Conservation (phyloP, 1,140 invertebrate species). For the Drosophila sp. region DNA sequence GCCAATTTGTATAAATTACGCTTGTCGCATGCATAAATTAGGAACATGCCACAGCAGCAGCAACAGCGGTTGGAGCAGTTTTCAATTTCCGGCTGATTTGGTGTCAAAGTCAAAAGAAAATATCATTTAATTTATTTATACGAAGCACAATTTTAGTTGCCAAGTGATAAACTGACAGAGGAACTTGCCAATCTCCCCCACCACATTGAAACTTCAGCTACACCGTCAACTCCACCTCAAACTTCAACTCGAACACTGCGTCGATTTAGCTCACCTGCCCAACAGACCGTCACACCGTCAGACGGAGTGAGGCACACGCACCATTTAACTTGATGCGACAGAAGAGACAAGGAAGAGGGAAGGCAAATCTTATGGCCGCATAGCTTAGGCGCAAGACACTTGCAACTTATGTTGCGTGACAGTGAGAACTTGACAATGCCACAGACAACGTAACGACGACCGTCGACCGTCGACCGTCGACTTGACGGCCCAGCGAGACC, state of each 20-base stretch:
- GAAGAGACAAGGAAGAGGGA: slow-evolving; percentile 33
- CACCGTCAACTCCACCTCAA: slow-evolving; percentile 6
- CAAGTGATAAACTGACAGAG: slow-evolving; percentile 59
- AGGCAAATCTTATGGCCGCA: slow-evolving; percentile 29
- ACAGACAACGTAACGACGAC: slow-evolving; percentile 64
- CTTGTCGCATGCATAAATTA: slow-evolving; percentile 64
- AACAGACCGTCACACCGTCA: slow-evolving; percentile 6
- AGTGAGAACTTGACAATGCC: slow-evolving; percentile 83
- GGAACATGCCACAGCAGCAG: slow-evolving; percentile 1
- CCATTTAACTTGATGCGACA: slow-evolving; percentile 72
- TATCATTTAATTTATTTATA: slow-evolving; percentile 81
- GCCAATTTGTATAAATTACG: slow-evolving; percentile 76
- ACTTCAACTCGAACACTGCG: slow-evolving; percentile 31
- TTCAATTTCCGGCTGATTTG: slow-evolving; percentile 64
- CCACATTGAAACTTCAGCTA: no score
- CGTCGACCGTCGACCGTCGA: slow-evolving; percentile 10
- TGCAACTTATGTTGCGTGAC: slow-evolving; percentile 82
- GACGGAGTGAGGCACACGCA: slow-evolving; percentile 60
- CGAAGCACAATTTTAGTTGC: slow-evolving; percentile 37
- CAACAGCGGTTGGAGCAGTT: slow-evolving; percentile 33
- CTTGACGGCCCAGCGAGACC: slow-evolving; percentile 45
- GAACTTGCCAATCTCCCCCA: slow-evolving; percentile 18
- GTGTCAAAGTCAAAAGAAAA: slow-evolving; percentile 69
- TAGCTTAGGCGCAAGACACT: slow-evolving; percentile 41
- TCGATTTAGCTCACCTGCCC: slow-evolving; percentile 42